These are phyloP conservation scores for Anoplopoma fimbria DNA, from an alignment of 2,113 vertebrate genomes.

Conservation along the genomic window DNA sequence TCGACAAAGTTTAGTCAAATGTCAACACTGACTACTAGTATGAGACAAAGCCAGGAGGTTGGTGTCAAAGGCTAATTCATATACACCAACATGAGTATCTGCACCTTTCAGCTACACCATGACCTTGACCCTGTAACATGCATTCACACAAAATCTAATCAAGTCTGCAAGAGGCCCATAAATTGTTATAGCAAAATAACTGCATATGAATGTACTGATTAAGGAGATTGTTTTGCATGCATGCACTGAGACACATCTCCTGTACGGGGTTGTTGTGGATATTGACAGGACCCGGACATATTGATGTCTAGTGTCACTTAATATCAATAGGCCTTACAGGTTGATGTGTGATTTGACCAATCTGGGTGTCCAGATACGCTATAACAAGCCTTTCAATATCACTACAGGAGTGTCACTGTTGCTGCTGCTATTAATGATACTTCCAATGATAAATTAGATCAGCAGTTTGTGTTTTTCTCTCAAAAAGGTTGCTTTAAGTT, in stretches of 20 bases:
- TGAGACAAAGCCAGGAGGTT: neutral
- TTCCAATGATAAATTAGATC: slow-evolving; percentile 2
- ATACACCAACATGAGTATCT: neutral
- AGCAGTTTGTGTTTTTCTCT: slow-evolving; percentile 26
- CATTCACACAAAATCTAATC: slow-evolving; percentile 32
- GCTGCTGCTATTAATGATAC: neutral
- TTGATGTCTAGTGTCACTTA: slow-evolving; percentile 47
- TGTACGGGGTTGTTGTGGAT: neutral
- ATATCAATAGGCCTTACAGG: slow-evolving; percentile 67
- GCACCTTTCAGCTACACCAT: slow-evolving; percentile 3
- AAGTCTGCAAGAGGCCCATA: neutral
- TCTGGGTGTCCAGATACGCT: slow-evolving; percentile 33
- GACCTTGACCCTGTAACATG: slow-evolving; percentile 41
- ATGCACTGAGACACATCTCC: slow-evolving; percentile 16
- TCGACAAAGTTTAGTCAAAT: neutral
- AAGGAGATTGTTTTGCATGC: slow-evolving; percentile 3
- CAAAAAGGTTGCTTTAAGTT: slow-evolving; percentile 49
- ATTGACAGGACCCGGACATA: slow-evolving; percentile 42
- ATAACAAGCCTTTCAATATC: no score
- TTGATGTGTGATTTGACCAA: slow-evolving; percentile 58
- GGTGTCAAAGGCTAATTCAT: slow-evolving; percentile 15
- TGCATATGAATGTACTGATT: slow-evolving; percentile 21
- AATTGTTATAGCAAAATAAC: slow-evolving; percentile 28
- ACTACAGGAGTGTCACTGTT: neutral
- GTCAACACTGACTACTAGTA: neutral